Conservation (phyloP, 2,888 invertebrate species). For the Chouioia cunea region DNA sequence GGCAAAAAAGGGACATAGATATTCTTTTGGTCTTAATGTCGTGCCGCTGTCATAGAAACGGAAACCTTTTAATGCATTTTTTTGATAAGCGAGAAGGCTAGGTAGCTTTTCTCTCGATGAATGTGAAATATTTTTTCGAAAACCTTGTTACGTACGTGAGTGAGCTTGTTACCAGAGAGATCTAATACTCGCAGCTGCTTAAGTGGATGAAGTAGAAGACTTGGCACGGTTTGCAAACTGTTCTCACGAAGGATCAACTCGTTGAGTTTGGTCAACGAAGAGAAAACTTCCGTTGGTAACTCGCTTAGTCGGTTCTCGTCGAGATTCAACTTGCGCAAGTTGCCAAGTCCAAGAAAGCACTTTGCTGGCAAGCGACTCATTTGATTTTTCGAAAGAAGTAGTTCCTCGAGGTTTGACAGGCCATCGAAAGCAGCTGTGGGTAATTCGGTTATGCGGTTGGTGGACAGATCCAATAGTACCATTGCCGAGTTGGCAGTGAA, state of each 20-base stretch:
- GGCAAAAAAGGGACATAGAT: not conserved
- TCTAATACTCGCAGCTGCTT: slow-evolving; percentile 75
- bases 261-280: slow-evolving; percentile 73
- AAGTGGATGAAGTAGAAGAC: slow-evolving; percentile 72
- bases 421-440: slow-evolving; percentile 74
- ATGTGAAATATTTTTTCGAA: not conserved
- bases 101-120: not conserved
- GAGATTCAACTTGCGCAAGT: slow-evolving; percentile 75
- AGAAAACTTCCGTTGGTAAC: slow-evolving; percentile 73
- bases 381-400: slow-evolving; percentile 78
- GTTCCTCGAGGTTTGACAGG: slow-evolving; percentile 75
- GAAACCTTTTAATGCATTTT: not conserved
- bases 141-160: slow-evolving; percentile 62
- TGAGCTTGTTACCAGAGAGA: slow-evolving; percentile 78
- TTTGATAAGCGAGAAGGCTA: not conserved
- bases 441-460: slow-evolving; percentile 79
- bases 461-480: slow-evolving; percentile 78
- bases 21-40: no score
- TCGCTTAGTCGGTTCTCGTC: slow-evolving; percentile 76
- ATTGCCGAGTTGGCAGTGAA: slow-evolving; percentile 66
- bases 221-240: slow-evolving; percentile 73
- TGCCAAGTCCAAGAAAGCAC: slow-evolving; percentile 73
- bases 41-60: no score
- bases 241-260: slow-evolving; percentile 81
- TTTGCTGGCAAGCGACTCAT: slow-evolving; percentile 73